Evolutionary conservation across 92 coral and sea anemone genomes (phyloP), one percentile per base, ranked within the genome.

Genomic region (Blastomussa wellsi): DNA sequence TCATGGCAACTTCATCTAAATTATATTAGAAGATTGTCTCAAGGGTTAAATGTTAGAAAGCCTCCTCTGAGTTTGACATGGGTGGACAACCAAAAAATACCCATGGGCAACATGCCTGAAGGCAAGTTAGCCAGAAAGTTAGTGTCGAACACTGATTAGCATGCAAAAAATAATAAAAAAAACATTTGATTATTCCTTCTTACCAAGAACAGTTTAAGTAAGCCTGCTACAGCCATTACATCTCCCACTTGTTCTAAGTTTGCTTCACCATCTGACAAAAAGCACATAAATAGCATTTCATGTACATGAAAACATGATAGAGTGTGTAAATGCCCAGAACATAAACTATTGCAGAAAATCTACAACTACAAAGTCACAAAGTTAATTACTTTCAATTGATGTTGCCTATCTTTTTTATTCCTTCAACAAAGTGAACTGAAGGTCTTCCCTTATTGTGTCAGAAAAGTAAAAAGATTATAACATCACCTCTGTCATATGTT

Each of bases 221-320:
- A 91, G 47, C 95, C 99, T 9, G 99, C 98, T 36, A 94, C 98
- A 79, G 98, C 98, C 97, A 96, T 96, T 1, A 93, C 88, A 83
- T 96, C 99, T 16, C 96, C 95, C 5, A 86, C 69, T 53, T 93
- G 92, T 70, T 94, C 99, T 82, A 96, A 91, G 84, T 94, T 82
- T 38, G 98, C 95, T 88, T 92, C 97, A 41, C 95, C 90, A 90
- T 86, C 99, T 96, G 35, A n/a, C 32, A 60, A 65, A 71, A 77
- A 64, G 75, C 33, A 28, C 52, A n/a, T 5, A 59, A 62, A 24
- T 10, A 28, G 0, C 6, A 57, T 7, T 2, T 16, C 68, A 57
- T 26, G 12, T 15, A 62, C 29, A 24, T 5, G 28, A 22, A 42
- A 17, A 19, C 51, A 39, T 5, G 38, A 42, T 74, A 57, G n/a